Evolutionary conservation across 2,888 invertebrate species (phyloP), one percentile per base, ranked within the genome.

Genomic region (Troides oblongomaculatus): DNA sequence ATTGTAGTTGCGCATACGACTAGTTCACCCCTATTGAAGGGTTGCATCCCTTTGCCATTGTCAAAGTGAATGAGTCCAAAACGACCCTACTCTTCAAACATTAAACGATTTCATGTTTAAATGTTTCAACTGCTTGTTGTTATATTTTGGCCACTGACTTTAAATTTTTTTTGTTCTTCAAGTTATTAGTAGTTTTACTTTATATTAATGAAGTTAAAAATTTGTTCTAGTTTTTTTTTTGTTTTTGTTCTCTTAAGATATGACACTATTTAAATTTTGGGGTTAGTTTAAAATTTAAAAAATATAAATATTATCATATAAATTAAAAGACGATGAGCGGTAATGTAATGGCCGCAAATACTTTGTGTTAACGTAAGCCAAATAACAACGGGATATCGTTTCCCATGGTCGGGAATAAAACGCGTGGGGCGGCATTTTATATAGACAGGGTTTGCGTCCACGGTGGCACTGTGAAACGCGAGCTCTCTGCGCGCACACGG

Each of bases 341-440:
- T 6, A 18, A 18, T n/a, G 23, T 21, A 10, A 25, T 43, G 39
- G 18, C 18, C 23, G 56, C 66, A 73, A 77, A 46, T 74, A 72
- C 71, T 73, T 74, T 75, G 71, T 63, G 71, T 67, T 70, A 76
- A 76, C 17, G 75, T 77, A 78, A 78, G 75, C 76, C 77, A 30
- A 75, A 77, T 78, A 78, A 74, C 81, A 79, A 79, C 80, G 80
- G 81, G 80, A 82, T 78, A 84, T 80, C 81, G 79, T 83, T 84
- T 85, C 86, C 85, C 86, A 84, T 84, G 84, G 81, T 71, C 84
- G 83, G 87, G 85, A 83, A 79, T 79, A 79, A 82, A 75, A 78
- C 79, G 90, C 88, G 90, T 90, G 91, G 90, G 91, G 92, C 88
- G 88, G 84, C 82, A 81, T 89, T 89, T 88, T 89, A 88, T 82